Evolutionary conservation across 2,797 vertebrate genomes (phyloP).

Genomic region (Neostethus bicornis): DNA sequence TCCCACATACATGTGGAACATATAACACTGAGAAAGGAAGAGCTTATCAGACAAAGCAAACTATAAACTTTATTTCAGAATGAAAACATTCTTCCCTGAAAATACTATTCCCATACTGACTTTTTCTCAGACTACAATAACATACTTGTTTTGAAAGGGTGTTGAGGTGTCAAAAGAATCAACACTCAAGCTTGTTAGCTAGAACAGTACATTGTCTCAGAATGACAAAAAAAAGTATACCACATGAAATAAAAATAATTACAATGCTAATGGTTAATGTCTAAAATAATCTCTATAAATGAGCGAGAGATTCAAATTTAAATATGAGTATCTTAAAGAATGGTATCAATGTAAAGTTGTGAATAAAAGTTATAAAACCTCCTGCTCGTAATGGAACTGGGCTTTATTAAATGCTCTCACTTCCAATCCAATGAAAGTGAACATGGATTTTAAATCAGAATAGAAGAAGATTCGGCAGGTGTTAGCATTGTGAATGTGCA

Average conservation of each 20-base stretch:
- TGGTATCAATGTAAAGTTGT: constrained; percentile 14
- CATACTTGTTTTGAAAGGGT: too few species aligned
- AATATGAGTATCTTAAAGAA: neutral
- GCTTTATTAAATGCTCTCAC: constrained; percentile 53
- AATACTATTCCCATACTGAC: too few species aligned
- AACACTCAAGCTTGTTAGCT: neutral
- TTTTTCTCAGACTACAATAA: too few species aligned
- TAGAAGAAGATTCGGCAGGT: constrained; percentile 36
- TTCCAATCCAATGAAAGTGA: constrained; percentile 47
- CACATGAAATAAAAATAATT: too few species aligned
- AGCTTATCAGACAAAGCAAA: neutral
- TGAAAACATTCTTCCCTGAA: too few species aligned
- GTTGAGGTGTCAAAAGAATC: neutral
- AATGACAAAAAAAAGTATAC: too few species aligned
- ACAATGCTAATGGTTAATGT: neutral
- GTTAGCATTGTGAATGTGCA: constrained; percentile 39
- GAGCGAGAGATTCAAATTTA: constrained; percentile 20
- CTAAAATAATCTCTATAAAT: neutral
- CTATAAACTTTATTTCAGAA: neutral
- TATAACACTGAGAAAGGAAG: constrained; percentile 75
- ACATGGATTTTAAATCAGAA: constrained; percentile 51
- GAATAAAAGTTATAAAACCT: constrained; percentile 28
- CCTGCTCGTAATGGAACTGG: constrained; percentile 18
- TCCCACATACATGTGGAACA: constrained; percentile 85
- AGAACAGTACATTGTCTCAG: constrained; percentile 9